phyloP scores from a whole-genome alignment of 2,888 invertebrate genomes.

The Phorcus lineatus region DNA sequence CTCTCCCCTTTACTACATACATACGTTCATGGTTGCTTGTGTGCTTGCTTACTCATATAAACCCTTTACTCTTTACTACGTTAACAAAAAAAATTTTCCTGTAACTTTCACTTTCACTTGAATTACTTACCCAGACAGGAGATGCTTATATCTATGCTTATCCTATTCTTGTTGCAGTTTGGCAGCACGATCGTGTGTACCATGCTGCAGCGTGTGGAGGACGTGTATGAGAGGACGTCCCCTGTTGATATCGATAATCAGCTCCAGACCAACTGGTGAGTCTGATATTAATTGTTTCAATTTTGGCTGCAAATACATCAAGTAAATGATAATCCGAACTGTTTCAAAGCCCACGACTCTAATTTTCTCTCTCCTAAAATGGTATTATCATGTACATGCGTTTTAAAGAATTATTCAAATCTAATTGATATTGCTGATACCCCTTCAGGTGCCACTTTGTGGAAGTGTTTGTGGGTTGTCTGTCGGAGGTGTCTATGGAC shows the following conservation, averaged over 20 bases:
- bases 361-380: background rate
- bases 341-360: no score
- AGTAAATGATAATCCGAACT: background rate
- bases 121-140: no score
- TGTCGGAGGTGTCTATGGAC: slow-evolving; percentile 54
- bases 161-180: slow-evolving; percentile 66
- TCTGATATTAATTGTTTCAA: background rate
- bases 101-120: no score
- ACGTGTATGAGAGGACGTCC: slow-evolving; percentile 59
- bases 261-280: slow-evolving; percentile 64
- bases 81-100: no score
- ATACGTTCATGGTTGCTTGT: no score
- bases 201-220: slow-evolving; percentile 61
- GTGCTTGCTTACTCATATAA: no score
- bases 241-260: slow-evolving; percentile 67
- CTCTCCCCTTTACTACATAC: no score
- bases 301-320: background rate
- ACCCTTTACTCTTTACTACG: no score
- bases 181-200: slow-evolving; percentile 60
- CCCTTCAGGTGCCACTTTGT: slow-evolving; percentile 62
- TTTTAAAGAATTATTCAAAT: background rate
- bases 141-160: no score
- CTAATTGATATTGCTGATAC: background rate
- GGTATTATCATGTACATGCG: no score
- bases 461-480: slow-evolving; percentile 62